Base-by-base conservation (phyloP, 2,888 invertebrate species). In the Lepetodrilus schrolli region DNA sequence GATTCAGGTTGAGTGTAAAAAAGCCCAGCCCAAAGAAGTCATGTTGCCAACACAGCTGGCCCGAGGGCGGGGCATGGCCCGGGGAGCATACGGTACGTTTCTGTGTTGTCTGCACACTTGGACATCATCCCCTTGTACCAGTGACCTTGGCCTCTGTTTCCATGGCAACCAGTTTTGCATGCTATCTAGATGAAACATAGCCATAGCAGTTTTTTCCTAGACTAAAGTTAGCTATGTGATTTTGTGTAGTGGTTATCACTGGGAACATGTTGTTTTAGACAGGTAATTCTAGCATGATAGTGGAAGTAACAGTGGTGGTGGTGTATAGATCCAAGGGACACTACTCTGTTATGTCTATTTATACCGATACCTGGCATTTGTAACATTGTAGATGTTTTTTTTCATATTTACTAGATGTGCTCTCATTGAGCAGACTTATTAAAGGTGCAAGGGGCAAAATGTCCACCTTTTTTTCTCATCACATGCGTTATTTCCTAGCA, bases 1-100 rank as follows among this genome's bases (percentile, higher is more conserved):
- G n/a, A 92, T 92, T 49, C 93, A 99, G 98, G 98, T 99, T 93
- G 99, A 99, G 93, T 98, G 98, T 93, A 99, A 99, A 94, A 99
- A 99, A 93, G 99, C 99, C 90, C 99, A 99, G 93, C 99, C 99
- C 82, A 99, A 99, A 93, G 99, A 99, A 93, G 99, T 99, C 89
- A 99, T 99, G 99, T 94, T 99, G 91, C 99, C 99, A n/a, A 83
- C 83, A 48, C 83, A 83, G 66, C 73, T 86, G 49, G 84, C 83
- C 26, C 75, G 86, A 43, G 86, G 85, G 4, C 80, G 87, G n/a
- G 86, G 87, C n/a, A 74, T 86, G 58, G 80, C 85, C 47, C 75
- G 86, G 76, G 86, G 87, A 77, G 82, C 82, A 66, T 82, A 80
- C 69, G 77, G 82, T 82, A 66, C 69, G 76, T 74, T 73, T 43